These are phyloP conservation scores for Battus philenor DNA, from an alignment of 1,140 invertebrate genomes.

Conservation along the genomic window DNA sequence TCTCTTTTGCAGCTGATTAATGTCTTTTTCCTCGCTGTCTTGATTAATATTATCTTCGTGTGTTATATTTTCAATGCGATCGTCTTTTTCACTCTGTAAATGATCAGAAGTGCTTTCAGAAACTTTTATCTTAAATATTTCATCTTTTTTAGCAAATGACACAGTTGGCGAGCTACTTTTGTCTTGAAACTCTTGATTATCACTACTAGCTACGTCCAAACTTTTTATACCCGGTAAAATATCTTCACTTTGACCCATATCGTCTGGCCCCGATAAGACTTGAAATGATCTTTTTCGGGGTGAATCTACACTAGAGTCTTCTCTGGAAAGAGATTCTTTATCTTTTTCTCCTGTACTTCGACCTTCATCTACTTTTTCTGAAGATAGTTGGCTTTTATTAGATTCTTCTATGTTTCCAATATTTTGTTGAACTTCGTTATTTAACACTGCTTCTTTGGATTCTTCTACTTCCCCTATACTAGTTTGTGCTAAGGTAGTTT, in stretches of 20 bases:
- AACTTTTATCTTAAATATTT: constrained; percentile 40
- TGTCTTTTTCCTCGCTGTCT: not conserved
- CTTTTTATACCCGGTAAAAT: constrained; percentile 43
- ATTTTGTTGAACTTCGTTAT: constrained; percentile 43
- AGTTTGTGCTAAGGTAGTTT: not conserved
- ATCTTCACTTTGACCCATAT: constrained; percentile 44
- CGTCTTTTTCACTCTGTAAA: constrained; percentile 34
- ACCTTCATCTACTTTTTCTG: constrained; percentile 1
- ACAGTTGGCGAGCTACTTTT: constrained; percentile 31
- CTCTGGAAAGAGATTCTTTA: constrained; percentile 20
- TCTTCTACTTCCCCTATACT: not conserved
- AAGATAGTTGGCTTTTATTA: not conserved
- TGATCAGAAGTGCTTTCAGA: constrained; percentile 30
- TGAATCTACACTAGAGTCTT: not conserved
- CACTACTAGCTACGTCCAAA: constrained; percentile 34
- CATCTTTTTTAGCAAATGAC: constrained; percentile 41
- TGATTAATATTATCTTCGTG: not conserved
- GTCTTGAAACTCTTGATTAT: constrained; percentile 32
- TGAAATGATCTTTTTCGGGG: constrained; percentile 31
- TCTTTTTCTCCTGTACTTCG: constrained; percentile 21
- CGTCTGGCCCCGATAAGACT: constrained; percentile 44
- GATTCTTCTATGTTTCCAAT: too few species aligned
- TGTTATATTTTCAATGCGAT: not conserved
- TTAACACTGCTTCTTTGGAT: constrained; percentile 22
- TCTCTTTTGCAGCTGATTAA: constrained; percentile 29